These are phyloP conservation scores for Tetramorium simillimum DNA, from an alignment of 1,140 invertebrate species.

Conservation along the genomic window DNA sequence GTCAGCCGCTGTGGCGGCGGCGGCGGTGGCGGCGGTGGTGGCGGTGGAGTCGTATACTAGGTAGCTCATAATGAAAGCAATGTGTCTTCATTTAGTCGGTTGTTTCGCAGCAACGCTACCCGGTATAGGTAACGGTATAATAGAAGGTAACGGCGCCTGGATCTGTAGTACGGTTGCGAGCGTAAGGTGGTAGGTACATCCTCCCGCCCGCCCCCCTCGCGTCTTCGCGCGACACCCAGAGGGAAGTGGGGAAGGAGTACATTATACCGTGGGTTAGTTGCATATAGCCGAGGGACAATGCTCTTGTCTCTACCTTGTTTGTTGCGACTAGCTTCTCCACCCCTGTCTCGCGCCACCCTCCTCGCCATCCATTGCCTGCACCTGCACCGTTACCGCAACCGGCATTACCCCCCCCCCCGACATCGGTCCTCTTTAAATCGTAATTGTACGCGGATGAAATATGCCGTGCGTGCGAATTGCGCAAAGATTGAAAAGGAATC, in stretches of 20 bases:
- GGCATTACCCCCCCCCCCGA: background rate
- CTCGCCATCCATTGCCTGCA: constrained; percentile 52
- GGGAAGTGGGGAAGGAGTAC: constrained; percentile 13
- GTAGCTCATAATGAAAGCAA: constrained; percentile 80
- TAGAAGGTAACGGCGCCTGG: constrained; percentile 76
- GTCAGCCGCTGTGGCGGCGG: constrained; percentile 20
- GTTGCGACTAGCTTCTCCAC: constrained; percentile 63
- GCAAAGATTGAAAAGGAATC: background rate
- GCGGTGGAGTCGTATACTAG: constrained; percentile 54
- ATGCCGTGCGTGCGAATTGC: background rate
- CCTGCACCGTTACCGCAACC: constrained; percentile 21
- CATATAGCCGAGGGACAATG: constrained; percentile 68
- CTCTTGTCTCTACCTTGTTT: constrained; percentile 75
- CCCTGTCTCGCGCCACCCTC: constrained; percentile 18
- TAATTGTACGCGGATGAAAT: constrained; percentile 29
- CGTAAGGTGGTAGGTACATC: constrained; percentile 51
- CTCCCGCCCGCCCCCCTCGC: background rate
- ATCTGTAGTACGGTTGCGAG: constrained; percentile 53
- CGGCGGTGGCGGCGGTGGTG: background rate
- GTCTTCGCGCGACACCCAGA: constrained; percentile 21
- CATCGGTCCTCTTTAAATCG: constrained; percentile 37
- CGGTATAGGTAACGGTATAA: constrained; percentile 74
- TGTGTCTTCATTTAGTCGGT: constrained; percentile 81
- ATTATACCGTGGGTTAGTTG: constrained; percentile 64
- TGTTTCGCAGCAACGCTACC: constrained; percentile 72